A percentile compares a stretch with the other conserved stretches of the same genome.
Conservation (phyloP, 1,140 invertebrate species). For the Drosophila sucinea region DNA sequence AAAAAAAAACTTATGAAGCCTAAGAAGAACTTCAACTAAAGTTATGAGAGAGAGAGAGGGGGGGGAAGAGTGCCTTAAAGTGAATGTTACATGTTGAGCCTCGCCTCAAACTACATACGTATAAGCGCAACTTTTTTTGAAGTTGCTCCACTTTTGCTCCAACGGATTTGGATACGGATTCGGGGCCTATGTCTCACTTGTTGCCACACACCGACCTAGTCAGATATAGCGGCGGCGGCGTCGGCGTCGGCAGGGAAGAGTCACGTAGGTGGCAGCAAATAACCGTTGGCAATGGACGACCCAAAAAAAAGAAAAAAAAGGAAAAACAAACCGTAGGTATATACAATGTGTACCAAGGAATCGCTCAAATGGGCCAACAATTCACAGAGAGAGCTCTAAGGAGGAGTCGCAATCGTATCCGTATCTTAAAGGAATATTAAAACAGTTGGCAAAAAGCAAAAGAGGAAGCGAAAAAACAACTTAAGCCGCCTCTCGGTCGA, state of each 20-base stretch:
- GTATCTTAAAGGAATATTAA: conserved; percentile 74
- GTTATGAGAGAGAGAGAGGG: not conserved
- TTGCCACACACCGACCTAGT: conserved; percentile 33
- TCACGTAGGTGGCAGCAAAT: conserved; percentile 67
- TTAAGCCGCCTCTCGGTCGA: conserved; percentile 4
- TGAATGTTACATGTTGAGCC: conserved; percentile 16
- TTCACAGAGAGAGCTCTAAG: conserved; percentile 15
- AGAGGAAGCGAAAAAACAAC: not conserved
- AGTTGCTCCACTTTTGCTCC: conserved; percentile 29
- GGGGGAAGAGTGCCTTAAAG: conserved; percentile 30
- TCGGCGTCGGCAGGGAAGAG: not conserved
- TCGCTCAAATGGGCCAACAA: conserved; percentile 36
- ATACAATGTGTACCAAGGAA: conserved; percentile 39
- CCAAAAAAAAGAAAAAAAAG: conserved; percentile 18
- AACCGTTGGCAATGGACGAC: conserved; percentile 55
- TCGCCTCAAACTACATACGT: not conserved
- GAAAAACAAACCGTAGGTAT: conserved; percentile 8
- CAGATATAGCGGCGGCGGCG: not conserved
- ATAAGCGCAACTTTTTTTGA: conserved; percentile 33
- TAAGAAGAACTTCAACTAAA: not conserved
- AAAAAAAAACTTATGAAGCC: conserved; percentile 3
- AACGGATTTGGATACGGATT: conserved; percentile 12
- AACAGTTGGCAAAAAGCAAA: conserved; percentile 47
- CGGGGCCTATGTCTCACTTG: conserved; percentile 38
- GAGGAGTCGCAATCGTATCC: conserved; percentile 5